phyloP scores from a whole-genome alignment of 2,113 vertebrate genomes.

The Willisornis vidua region DNA sequence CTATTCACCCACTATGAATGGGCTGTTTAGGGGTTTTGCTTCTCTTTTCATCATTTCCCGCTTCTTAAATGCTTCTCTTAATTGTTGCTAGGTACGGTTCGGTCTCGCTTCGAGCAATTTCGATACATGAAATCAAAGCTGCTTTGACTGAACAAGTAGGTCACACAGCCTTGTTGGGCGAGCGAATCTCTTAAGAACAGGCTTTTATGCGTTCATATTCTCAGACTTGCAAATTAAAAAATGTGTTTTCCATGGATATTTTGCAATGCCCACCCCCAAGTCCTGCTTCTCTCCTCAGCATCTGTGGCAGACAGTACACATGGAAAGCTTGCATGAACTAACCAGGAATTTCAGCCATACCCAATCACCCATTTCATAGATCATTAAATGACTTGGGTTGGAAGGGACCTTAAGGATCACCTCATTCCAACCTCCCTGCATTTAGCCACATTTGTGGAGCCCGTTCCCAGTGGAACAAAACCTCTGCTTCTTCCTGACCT shows the following conservation, averaged over 20 bases:
- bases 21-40: slow-evolving; percentile 6
- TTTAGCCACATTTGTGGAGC: background rate
- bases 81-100: slow-evolving; percentile 20
- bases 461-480: background rate
- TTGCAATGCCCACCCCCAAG: background rate
- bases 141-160: slow-evolving; percentile 63
- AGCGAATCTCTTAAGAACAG: background rate
- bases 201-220: background rate
- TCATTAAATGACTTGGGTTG: background rate
- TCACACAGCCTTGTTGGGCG: slow-evolving; percentile 1
- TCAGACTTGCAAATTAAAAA: background rate
- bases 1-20: background rate
- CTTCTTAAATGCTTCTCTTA: slow-evolving; percentile 39
- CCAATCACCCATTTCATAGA: background rate
- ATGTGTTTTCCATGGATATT: background rate
- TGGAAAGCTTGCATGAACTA: rapidly evolving
- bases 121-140: slow-evolving; percentile 25
- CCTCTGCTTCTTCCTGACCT: background rate
- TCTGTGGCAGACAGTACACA: background rate
- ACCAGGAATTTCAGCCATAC: background rate
- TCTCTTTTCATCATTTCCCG: background rate
- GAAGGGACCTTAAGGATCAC: background rate
- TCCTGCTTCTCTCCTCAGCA: background rate
- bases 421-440: background rate
- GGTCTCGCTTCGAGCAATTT: slow-evolving; percentile 10